Percentiles rank a stretch among this genome's conserved stretches.
Evolutionary conservation across 2,888 invertebrate species (phyloP).

Genomic region (Aethes cnicana): DNA sequence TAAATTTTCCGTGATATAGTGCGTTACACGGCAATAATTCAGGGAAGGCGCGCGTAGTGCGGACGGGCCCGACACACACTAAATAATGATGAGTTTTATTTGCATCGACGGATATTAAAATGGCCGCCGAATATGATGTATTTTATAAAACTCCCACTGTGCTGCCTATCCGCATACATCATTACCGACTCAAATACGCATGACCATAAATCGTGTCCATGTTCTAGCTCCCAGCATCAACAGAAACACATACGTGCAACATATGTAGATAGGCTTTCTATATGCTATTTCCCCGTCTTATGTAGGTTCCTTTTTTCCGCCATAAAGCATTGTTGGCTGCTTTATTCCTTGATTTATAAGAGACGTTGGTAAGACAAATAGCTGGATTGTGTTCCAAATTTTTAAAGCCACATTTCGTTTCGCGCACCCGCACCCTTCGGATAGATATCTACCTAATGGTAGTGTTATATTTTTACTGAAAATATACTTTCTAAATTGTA

Average conservation of each 20-base stretch:
- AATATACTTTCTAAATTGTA: too few species aligned
- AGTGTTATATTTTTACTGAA: too few species aligned
- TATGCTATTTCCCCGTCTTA: slow-evolving; percentile 80
- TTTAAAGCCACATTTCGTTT: slow-evolving; percentile 90
- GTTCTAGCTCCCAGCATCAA: slow-evolving; percentile 61
- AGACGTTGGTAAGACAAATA: slow-evolving; percentile 89
- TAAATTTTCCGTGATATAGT: slow-evolving; percentile 81
- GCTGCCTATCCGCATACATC: slow-evolving; percentile 1
- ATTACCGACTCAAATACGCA: slow-evolving; percentile 12
- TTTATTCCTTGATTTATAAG: slow-evolving; percentile 87
- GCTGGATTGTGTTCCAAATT: slow-evolving; percentile 90
- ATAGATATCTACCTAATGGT: slow-evolving; percentile 57
- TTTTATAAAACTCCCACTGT: slow-evolving; percentile 5
- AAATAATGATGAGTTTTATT: slow-evolving; percentile 66
- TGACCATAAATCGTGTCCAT: slow-evolving; percentile 27
- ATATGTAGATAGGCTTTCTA: slow-evolving; percentile 63
- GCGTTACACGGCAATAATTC: slow-evolving; percentile 79
- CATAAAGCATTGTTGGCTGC: slow-evolving; percentile 85
- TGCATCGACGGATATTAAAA: slow-evolving; percentile 66
- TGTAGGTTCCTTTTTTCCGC: slow-evolving; percentile 81
- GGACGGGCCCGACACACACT: slow-evolving; percentile 77
- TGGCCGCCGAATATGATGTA: slow-evolving; percentile 55
- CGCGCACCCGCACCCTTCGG: slow-evolving; percentile 77
- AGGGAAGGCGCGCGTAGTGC: slow-evolving; percentile 74
- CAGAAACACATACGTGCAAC: slow-evolving; percentile 70